phyloP scores from a whole-genome alignment of 1,140 invertebrate species.

The Eulimnadia texana region DNA sequence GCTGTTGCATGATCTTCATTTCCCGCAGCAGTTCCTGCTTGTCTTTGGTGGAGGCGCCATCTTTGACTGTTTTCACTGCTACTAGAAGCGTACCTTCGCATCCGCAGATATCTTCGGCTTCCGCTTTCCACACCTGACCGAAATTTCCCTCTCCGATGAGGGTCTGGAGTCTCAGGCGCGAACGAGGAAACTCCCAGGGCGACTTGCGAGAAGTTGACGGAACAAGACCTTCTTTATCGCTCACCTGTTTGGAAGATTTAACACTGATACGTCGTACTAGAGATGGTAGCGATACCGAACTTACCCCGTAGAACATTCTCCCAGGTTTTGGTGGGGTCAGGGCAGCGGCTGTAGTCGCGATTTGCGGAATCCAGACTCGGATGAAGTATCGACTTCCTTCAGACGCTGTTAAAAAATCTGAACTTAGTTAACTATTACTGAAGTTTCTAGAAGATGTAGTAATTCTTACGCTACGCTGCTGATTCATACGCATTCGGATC shows the following conservation, averaged over 20 bases:
- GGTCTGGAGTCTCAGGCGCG: conserved; percentile 57
- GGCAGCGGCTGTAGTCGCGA: conserved; percentile 3
- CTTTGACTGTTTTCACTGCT: conserved; percentile 66
- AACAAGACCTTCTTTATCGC: conserved; percentile 10
- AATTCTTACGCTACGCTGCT: conserved; percentile 8
- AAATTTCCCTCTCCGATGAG: conserved; percentile 70
- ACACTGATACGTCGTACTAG: no score
- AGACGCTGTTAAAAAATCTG: conserved; percentile 5
- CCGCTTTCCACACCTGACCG: conserved; percentile 70
- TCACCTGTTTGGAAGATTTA: no score
- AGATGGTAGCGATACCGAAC: no score
- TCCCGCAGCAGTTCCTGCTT: conserved; percentile 62
- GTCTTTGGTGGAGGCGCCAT: conserved; percentile 51
- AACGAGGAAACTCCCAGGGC: conserved; percentile 60
- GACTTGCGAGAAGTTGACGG: conserved; percentile 22
- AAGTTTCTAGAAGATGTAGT: no score
- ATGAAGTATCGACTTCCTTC: conserved; percentile 14
- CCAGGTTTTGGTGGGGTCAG: conserved; percentile 1
- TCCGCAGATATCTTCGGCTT: conserved; percentile 58
- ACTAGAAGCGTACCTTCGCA: conserved; percentile 60
- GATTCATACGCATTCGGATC: neutral
- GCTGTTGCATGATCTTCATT: conserved; percentile 66
- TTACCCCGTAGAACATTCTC: conserved; percentile 11
- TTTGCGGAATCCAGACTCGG: conserved; percentile 12
- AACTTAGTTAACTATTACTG: neutral